Base-by-base conservation (phyloP, 2,888 invertebrate species). In the Drosophila paramelanica region DNA sequence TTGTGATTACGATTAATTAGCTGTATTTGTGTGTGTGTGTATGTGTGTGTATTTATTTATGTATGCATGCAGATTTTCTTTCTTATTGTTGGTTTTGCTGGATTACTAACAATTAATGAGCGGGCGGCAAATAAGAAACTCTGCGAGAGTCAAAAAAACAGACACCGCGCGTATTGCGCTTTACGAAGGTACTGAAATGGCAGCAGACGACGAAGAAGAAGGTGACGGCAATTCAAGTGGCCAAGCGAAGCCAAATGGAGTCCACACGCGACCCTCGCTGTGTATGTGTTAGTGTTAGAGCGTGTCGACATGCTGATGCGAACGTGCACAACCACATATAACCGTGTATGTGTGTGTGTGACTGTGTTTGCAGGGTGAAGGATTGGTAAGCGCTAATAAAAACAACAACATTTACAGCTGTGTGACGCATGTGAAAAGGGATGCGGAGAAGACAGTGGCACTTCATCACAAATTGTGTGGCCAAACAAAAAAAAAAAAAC, bases 351-450 rank as follows among this genome's bases (percentile, higher is more conserved):
- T 58, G 31, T 62, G 39, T 51, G 10, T 43, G 43, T 66, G 58
- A 52, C 49, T 58, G 39, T 47, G 42, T 47, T 43, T 45, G 60
- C 52, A 46, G 46, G 50, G 31, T 55, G 55, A 67, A 82, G 83
- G 79, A 79, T 67, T 69, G 62, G 59, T 62, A 65, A 62, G 59
- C 60, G 61, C 62, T 60, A 61, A 64, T 65, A 67, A 81, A 81
- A 81, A 78, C 81, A 78, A 89, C 87, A 89, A 89, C 88, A 88
- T 72, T 70, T 68, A 74, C 83, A 89, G 89, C 88, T 84, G 89
- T 73, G 78, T 66, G 77, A 61, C 59, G 57, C 46, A 36, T 67
- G 67, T 45, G 57, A 45, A 17, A 60, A 42, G 57, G 57, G 49
- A 56, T 60, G 56, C 45, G 39, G 41, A 43, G 46, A 60, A 36